Evolutionary conservation across 1,140 invertebrate genomes (phyloP).

Genomic region (Drosophila virilis): DNA sequence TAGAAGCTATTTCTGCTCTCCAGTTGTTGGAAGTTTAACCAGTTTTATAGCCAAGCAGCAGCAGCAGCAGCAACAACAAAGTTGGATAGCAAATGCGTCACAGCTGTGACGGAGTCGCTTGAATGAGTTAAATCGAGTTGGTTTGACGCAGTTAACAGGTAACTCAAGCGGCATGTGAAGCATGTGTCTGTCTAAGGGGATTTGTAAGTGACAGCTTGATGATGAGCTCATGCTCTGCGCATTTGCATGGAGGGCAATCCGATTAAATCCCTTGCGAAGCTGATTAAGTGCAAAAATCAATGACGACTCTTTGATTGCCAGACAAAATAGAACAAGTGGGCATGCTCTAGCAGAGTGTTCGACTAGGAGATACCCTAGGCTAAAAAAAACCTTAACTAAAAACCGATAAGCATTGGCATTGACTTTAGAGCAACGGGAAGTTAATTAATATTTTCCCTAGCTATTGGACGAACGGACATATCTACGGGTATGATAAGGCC

Average conservation of each 20-base stretch:
- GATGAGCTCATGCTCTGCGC: conserved; percentile 66
- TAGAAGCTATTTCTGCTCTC: conserved; percentile 31
- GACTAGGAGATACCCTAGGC: neutral
- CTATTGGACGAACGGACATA: too few relatives aligned
- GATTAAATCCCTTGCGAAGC: conserved; percentile 61
- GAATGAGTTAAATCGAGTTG: conserved; percentile 27
- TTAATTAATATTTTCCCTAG: too few relatives aligned
- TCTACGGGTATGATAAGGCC: too few relatives aligned
- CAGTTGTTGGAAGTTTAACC: conserved; percentile 42
- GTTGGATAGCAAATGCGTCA: conserved; percentile 18
- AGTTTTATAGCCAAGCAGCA: conserved; percentile 44
- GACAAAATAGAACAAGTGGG: conserved; percentile 3
- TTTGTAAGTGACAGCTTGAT: conserved; percentile 34
- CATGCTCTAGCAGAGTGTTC: neutral
- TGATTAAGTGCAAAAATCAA: conserved; percentile 81
- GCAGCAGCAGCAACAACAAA: conserved; percentile 13
- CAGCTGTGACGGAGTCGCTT: conserved; percentile 40
- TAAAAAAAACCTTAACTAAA: too few relatives aligned
- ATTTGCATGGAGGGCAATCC: conserved; percentile 27
- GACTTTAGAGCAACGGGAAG: too few relatives aligned
- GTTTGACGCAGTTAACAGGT: conserved; percentile 66
- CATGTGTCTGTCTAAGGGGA: conserved; percentile 43
- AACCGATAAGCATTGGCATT: too few relatives aligned
- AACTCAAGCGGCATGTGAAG: conserved; percentile 42
- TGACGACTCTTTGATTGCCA: conserved; percentile 52